Evolutionary conservation across 2,888 invertebrate species (phyloP).

Genomic region (Ferrisia virgata): DNA sequence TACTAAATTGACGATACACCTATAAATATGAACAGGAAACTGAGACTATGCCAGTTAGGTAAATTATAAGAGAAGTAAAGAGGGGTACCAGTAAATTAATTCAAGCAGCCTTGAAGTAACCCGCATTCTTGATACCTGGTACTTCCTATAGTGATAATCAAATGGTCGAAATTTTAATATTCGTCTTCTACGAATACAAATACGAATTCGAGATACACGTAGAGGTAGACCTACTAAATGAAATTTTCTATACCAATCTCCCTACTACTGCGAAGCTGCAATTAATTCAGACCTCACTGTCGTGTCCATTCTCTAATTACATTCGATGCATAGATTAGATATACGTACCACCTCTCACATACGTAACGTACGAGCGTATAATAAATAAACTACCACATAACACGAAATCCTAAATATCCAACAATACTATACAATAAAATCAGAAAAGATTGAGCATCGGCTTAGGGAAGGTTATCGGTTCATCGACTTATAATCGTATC

Average conservation of each 20-base stretch:
- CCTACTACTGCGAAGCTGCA: no score
- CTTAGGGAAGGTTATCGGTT: background rate
- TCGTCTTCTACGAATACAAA: background rate
- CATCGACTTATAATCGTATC: background rate
- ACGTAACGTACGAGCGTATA: no score
- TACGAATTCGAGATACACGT: no score
- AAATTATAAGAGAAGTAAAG: background rate
- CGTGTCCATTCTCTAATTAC: background rate
- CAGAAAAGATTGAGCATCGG: no score
- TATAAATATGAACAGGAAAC: background rate
- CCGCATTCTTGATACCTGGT: background rate
- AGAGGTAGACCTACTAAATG: no score
- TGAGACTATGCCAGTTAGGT: background rate
- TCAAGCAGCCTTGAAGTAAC: background rate
- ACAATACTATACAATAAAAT: no score
- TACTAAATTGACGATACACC: background rate
- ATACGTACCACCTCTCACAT: background rate
- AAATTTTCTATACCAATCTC: no score
- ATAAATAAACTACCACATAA: no score
- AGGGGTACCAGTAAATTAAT: background rate
- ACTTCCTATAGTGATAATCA: conserved; percentile 2
- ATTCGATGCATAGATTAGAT: background rate
- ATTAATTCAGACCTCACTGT: background rate
- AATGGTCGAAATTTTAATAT: background rate
- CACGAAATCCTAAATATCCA: no score